Evolutionary conservation across 2,888 invertebrate genomes (phyloP).

Genomic region (Morpho helenor): DNA sequence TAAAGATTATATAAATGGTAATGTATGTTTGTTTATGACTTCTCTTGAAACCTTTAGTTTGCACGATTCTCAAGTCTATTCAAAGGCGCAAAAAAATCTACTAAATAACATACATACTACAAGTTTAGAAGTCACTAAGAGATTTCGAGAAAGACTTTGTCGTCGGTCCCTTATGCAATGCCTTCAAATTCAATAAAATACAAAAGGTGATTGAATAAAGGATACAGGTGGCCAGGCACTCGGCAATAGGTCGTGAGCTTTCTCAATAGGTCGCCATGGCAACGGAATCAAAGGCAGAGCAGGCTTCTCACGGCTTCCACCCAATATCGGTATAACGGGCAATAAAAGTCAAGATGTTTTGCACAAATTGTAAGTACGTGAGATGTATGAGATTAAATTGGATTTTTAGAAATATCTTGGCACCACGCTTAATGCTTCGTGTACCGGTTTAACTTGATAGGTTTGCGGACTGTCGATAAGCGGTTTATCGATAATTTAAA

Average conservation of each 20-base stretch:
- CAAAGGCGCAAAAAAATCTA: not conserved
- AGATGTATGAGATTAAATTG: slow-evolving; percentile 43
- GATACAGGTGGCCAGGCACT: slow-evolving; percentile 28
- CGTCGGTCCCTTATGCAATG: not conserved
- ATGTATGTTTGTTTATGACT: no score
- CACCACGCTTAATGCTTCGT: slow-evolving; percentile 23
- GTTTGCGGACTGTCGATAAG: slow-evolving; percentile 1
- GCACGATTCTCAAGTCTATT: no score
- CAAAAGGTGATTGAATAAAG: slow-evolving; percentile 30
- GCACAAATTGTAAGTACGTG: slow-evolving; percentile 44
- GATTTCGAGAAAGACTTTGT: not conserved
- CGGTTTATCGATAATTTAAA: slow-evolving; percentile 2
- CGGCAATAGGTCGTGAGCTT: slow-evolving; percentile 24
- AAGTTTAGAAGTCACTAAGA: not conserved
- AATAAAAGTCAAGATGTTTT: slow-evolving; percentile 58
- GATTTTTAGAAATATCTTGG: slow-evolving; percentile 38
- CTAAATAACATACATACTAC: no score
- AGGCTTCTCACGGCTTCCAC: slow-evolving; percentile 37
- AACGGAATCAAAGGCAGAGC: slow-evolving; percentile 32
- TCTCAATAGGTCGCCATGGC: slow-evolving; percentile 32
- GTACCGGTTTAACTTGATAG: slow-evolving; percentile 21
- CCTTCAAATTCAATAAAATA: slow-evolving; percentile 27
- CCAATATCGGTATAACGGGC: slow-evolving; percentile 59
- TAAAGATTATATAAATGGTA: no score
- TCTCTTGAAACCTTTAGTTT: no score